These are phyloP conservation scores for Eledona agricola DNA, from an alignment of 2,888 invertebrate genomes.

Conservation along the genomic window DNA sequence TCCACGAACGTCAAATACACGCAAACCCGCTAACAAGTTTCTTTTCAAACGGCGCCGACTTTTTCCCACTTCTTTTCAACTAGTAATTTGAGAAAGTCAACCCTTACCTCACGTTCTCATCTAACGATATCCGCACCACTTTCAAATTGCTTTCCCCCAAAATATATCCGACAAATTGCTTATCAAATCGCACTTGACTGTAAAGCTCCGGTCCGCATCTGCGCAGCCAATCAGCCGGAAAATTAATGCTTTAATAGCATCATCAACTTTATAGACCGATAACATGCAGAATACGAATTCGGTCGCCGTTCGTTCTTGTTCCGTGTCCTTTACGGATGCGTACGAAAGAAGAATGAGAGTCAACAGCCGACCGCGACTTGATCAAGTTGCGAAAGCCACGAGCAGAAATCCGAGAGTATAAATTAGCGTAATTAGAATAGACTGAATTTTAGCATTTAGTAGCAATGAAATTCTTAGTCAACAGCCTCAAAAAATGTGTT, in stretches of 20 bases:
- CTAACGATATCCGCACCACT: constrained; percentile 10
- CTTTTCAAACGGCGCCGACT: constrained; percentile 28
- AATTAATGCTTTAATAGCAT: too few species aligned
- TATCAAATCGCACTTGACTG: too few species aligned
- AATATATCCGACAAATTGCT: too few species aligned
- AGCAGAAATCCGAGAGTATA: constrained; percentile 22
- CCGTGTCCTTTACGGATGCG: too few species aligned
- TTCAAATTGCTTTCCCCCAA: constrained; percentile 8
- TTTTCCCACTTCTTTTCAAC: constrained; percentile 29
- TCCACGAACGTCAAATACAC: constrained; percentile 26
- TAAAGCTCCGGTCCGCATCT: too few species aligned
- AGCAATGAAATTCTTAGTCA: constrained; percentile 41
- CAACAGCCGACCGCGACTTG: too few species aligned
- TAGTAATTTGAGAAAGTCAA: constrained; percentile 30
- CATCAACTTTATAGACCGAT: too few species aligned
- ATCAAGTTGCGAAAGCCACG: too few species aligned
- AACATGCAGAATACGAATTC: too few species aligned
- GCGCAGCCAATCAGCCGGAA: too few species aligned
- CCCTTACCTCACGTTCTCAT: constrained; percentile 6
- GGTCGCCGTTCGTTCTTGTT: too few species aligned
- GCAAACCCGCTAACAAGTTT: constrained; percentile 36
- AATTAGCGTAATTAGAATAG: constrained; percentile 42
- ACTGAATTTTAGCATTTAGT: constrained; percentile 38
- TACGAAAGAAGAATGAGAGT: too few species aligned
- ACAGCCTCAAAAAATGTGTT: constrained; percentile 41